Percentiles rank a stretch among this genome's conserved stretches.
Evolutionary conservation across 92 coral and sea anemone species (phyloP).

Genomic region (Zoanthus gigantus): DNA sequence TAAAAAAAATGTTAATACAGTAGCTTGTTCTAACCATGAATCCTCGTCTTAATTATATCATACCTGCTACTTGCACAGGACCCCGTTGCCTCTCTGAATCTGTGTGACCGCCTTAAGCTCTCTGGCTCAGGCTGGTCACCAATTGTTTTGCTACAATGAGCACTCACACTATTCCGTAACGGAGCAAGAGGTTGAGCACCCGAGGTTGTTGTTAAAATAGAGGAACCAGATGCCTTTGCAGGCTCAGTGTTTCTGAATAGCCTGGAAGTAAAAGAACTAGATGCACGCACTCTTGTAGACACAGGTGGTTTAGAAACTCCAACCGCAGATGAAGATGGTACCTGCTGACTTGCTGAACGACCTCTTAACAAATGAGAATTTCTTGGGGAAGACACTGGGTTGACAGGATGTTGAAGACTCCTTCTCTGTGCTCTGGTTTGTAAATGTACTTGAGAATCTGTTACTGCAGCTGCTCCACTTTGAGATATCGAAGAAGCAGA

Average conservation of each 20-base stretch:
- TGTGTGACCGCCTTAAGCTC: conserved; percentile 99
- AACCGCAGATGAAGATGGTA: conserved; percentile 58
- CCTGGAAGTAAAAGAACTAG: conserved; percentile 47
- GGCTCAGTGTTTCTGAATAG: conserved; percentile 18
- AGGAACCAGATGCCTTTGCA: conserved; percentile 47
- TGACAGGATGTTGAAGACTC: conserved; percentile 44
- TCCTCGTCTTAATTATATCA: too few species aligned
- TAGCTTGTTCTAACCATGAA: too few species aligned
- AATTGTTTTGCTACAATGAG: conserved; percentile 24
- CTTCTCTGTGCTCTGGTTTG: conserved; percentile 50
- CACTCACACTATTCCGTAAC: conserved; percentile 30
- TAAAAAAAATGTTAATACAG: too few species aligned
- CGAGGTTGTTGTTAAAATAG: conserved; percentile 25
- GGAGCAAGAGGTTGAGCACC: conserved; percentile 39
- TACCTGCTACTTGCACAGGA: conserved; percentile 99
- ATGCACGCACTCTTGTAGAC: conserved; percentile 49
- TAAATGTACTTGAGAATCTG: conserved; percentile 27
- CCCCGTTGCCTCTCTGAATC: conserved; percentile 99
- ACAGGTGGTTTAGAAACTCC: conserved; percentile 64
- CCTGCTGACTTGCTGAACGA: conserved; percentile 67
- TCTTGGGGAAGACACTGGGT: conserved; percentile 44
- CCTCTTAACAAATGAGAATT: conserved; percentile 57
- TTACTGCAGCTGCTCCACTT: conserved; percentile 30
- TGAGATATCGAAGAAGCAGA: conserved; percentile 23
- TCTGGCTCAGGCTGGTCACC: conserved; percentile 99